phyloP scores from a whole-genome alignment of 2,797 vertebrate species.

The Gadopsis bispinosus region DNA sequence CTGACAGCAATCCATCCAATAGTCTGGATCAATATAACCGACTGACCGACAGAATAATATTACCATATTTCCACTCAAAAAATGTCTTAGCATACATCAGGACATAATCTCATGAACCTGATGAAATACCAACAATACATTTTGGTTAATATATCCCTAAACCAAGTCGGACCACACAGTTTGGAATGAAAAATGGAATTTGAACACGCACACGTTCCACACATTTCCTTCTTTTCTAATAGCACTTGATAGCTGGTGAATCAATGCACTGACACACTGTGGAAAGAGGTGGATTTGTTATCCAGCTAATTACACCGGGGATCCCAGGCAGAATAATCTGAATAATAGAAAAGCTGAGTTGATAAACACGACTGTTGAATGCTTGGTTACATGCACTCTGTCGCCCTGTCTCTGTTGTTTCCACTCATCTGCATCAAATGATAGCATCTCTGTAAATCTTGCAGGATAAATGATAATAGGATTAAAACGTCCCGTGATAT shows the following conservation, averaged over 20 bases:
- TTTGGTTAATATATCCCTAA: neutral
- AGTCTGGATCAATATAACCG: neutral
- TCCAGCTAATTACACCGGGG: constrained; percentile 68
- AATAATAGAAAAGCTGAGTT: constrained; percentile 67
- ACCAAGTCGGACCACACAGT: neutral
- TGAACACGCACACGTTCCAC: constrained; percentile 1
- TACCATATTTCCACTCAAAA: neutral
- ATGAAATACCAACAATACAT: neutral
- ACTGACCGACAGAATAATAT: neutral
- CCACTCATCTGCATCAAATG: constrained; percentile 45
- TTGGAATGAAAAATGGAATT: constrained; percentile 19
- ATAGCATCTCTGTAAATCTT: constrained; percentile 59
- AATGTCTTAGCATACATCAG: neutral
- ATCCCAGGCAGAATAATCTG: constrained; percentile 69
- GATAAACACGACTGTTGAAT: constrained; percentile 64
- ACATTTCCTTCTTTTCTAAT: constrained; percentile 28
- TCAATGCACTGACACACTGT: constrained; percentile 31
- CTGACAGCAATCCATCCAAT: neutral
- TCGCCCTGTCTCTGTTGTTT: constrained; percentile 37
- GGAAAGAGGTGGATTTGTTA: constrained; percentile 63
- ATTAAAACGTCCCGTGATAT: constrained; percentile 46
- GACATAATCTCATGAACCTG: neutral
- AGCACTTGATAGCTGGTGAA: constrained; percentile 47
- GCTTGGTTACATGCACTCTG: constrained; percentile 43
- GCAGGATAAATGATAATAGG: constrained; percentile 58